Evolutionary conservation across 2,113 vertebrate genomes (phyloP), one percentile per base, ranked within the genome.

Genomic region (Chinchilla lanigera): DNA sequence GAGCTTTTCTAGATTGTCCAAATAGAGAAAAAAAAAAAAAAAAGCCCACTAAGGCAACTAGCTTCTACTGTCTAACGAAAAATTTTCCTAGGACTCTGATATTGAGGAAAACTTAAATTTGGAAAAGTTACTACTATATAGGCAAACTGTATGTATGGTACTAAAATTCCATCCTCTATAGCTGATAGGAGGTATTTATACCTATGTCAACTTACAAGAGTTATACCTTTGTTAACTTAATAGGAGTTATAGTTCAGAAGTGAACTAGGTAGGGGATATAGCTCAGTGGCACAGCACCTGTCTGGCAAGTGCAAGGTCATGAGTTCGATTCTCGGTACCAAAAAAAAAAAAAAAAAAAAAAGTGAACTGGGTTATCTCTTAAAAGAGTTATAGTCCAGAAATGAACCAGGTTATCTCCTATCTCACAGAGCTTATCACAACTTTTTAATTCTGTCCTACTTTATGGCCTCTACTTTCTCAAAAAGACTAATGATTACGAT

Each of bases 21-120:
- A 95, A 63, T 90, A 86, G 61, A 90, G 95, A 78, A 58, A 78
- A 58, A 92, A 52, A 86, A 56, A 90, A 96, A 78, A 58, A 78
- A 58, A 92, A 52, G 73, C 24, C 84, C 52, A 58, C 26, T 12
- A 33, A 87, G 30, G 35, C 54, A 89, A 54, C 83, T 88, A 47
- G 28, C 33, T 77, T 86, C 47, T 63, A 69, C 47, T 30, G 80
- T 5, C 50, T 30, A 84, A 38, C 56, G 93, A 24, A 12, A 81
- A 75, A 58, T 63, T 80, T 54, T 67, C 88, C n/a, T 69, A 47
- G 47, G 86, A 84, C 71, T 71, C 30, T 84, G 44, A 41, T 50
- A 93, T 7, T 87, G 5, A 94, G 54, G 87, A 89, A 94, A 91
- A 52, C 75, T 63, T 86, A 1, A 17, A 86, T 77, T 71, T 92